Evolutionary conservation across 2,888 invertebrate species (phyloP).

Genomic region (Diarsia mendica): DNA sequence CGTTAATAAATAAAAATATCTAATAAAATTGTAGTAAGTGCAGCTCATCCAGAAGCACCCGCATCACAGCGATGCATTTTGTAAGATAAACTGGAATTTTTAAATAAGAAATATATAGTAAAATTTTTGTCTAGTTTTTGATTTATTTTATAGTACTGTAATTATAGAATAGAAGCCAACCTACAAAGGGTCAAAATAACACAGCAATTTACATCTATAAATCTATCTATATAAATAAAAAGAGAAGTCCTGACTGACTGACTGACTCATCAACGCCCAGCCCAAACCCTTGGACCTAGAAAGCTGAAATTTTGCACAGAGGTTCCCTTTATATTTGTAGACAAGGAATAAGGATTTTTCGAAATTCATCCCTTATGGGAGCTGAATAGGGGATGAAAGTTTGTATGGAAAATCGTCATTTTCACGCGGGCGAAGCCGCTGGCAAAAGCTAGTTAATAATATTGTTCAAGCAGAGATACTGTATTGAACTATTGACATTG

Average conservation of each 20-base stretch:
- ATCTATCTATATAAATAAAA: too few species aligned
- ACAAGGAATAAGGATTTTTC: too few species aligned
- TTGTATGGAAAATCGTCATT: too few species aligned
- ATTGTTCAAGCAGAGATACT: not conserved
- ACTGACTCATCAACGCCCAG: too few species aligned
- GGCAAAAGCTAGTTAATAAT: not conserved
- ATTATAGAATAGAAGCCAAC: not conserved
- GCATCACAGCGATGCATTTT: constrained; percentile 80
- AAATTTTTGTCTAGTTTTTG: constrained; percentile 70
- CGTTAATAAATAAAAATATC: constrained; percentile 36
- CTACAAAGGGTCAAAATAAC: not conserved
- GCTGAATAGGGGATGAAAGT: too few species aligned
- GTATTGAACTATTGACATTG: not conserved
- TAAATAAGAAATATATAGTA: constrained; percentile 67
- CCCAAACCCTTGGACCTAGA: too few species aligned
- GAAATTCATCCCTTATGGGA: too few species aligned
- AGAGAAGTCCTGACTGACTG: too few species aligned
- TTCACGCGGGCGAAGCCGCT: too few species aligned
- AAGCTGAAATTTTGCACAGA: too few species aligned
- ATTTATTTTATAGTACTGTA: constrained; percentile 41
- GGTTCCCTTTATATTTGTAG: too few species aligned
- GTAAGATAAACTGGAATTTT: constrained; percentile 72
- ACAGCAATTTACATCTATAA: not conserved
- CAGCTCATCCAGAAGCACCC: constrained; percentile 76
- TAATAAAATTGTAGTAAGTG: constrained; percentile 69